These are phyloP conservation scores for Vombatus ursinus DNA, from an alignment of 2,113 vertebrate genomes.

Conservation along the genomic window DNA sequence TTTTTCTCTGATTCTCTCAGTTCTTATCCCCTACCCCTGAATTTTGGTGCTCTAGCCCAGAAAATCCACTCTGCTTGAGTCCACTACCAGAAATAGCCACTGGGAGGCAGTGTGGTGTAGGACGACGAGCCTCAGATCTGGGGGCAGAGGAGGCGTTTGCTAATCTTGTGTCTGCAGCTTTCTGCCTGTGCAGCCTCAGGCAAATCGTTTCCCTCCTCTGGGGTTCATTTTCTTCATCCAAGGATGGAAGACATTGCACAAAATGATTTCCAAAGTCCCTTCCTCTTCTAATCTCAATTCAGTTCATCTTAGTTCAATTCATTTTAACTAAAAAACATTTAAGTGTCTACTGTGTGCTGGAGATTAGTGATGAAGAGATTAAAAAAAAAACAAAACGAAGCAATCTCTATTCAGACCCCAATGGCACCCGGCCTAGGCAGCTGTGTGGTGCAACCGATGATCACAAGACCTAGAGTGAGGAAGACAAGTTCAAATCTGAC, in stretches of 20 bases:
- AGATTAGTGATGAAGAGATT: no score
- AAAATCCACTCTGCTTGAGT: neutral
- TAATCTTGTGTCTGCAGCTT: neutral
- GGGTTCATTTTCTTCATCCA: neutral
- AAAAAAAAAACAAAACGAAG: no score
- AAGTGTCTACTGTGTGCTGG: no score
- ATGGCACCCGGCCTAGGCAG: neutral
- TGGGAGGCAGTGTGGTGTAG: neutral
- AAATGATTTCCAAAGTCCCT: neutral
- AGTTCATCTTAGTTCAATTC: no score
- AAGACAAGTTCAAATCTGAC: neutral
- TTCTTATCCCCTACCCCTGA: neutral
- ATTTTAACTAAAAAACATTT: no score
- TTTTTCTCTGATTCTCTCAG: neutral
- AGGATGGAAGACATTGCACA: neutral
- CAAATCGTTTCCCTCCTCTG: neutral
- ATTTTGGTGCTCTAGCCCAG: neutral
- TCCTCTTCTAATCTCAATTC: neutral
- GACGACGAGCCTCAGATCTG: neutral
- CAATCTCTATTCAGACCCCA: no score
- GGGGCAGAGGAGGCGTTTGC: neutral
- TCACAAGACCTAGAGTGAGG: neutral
- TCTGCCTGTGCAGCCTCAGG: neutral
- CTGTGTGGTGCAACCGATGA: neutral
- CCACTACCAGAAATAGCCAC: neutral